These are phyloP conservation scores for Homarus gammarus DNA, from an alignment of 2,888 invertebrate genomes.

Conservation along the genomic window DNA sequence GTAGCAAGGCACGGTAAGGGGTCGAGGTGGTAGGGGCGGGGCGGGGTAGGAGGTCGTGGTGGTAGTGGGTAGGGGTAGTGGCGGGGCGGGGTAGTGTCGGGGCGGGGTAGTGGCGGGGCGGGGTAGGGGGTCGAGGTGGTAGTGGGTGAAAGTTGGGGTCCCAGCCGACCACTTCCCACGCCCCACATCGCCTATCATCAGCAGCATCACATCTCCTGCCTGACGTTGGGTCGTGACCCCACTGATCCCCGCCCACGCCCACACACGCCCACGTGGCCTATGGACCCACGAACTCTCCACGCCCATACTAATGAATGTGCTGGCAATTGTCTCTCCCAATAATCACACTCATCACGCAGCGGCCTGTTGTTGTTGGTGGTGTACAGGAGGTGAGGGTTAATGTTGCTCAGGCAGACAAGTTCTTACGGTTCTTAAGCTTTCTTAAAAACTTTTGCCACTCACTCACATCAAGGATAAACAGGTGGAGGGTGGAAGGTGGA, in stretches of 20 bases:
- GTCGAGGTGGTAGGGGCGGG: background rate
- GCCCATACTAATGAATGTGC: background rate
- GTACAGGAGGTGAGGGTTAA: too few relatives aligned
- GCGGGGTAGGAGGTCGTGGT: background rate
- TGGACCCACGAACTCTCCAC: conserved; percentile 1
- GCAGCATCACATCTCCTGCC: conserved; percentile 23
- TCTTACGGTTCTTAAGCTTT: too few relatives aligned
- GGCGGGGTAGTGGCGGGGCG: background rate
- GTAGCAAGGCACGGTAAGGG: too few relatives aligned
- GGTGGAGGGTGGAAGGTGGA: too few relatives aligned
- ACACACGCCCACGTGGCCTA: conserved; percentile 12
- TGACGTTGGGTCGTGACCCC: conserved; percentile 26
- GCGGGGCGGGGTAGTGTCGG: background rate
- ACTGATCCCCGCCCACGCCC: background rate
- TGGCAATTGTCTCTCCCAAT: background rate
- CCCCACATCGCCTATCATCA: conserved; percentile 32
- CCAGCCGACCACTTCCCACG: conserved; percentile 9
- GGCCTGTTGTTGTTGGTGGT: too few relatives aligned
- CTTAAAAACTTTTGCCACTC: too few relatives aligned
- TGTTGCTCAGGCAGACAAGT: too few relatives aligned
- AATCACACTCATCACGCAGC: too few relatives aligned
- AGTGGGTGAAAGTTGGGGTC: conserved; percentile 9
- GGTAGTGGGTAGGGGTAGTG: background rate
- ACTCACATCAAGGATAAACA: too few relatives aligned
- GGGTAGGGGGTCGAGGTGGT: background rate